phyloP scores from a whole-genome alignment of 2,797 vertebrate species.

The Halcyon smyrnensis region DNA sequence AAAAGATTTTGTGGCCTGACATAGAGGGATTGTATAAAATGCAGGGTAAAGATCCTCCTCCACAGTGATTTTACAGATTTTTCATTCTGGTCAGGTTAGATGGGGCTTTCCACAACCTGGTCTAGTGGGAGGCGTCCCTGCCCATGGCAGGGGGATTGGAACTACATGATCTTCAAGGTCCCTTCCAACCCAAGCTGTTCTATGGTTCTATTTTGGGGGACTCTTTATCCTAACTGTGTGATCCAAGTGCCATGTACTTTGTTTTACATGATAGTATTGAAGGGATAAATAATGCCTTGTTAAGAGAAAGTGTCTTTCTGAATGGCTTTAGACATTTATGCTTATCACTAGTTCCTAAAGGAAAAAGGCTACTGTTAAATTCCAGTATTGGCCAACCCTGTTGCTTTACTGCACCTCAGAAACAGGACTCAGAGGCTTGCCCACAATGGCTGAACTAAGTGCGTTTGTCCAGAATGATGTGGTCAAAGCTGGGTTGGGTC shows the following conservation, averaged over 20 bases:
- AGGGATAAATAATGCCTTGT: not conserved
- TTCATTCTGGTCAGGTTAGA: not conserved
- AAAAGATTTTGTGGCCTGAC: not conserved
- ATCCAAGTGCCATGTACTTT: not conserved
- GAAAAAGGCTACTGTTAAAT: not conserved
- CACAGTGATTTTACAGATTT: not conserved
- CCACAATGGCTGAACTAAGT: not conserved
- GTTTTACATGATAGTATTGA: not conserved
- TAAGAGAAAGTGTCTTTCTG: not conserved
- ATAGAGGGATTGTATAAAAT: not conserved
- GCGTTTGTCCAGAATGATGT: not conserved
- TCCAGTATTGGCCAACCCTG: rapidly evolving
- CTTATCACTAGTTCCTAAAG: not conserved
- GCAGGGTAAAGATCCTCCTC: not conserved
- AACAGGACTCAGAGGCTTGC: not conserved
- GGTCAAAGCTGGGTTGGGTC: not conserved
- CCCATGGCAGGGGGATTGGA: too few species aligned
- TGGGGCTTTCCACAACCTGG: too few species aligned
- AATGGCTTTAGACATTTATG: not conserved
- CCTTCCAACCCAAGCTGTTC: too few species aligned
- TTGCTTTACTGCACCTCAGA: not conserved
- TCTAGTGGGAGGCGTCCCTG: too few species aligned
- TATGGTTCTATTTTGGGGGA: not conserved
- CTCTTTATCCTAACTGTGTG: not conserved
- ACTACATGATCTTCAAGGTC: too few species aligned